Conservation (phyloP, 2,888 invertebrate genomes). For the Ashinkailepas kermadecensis region DNA sequence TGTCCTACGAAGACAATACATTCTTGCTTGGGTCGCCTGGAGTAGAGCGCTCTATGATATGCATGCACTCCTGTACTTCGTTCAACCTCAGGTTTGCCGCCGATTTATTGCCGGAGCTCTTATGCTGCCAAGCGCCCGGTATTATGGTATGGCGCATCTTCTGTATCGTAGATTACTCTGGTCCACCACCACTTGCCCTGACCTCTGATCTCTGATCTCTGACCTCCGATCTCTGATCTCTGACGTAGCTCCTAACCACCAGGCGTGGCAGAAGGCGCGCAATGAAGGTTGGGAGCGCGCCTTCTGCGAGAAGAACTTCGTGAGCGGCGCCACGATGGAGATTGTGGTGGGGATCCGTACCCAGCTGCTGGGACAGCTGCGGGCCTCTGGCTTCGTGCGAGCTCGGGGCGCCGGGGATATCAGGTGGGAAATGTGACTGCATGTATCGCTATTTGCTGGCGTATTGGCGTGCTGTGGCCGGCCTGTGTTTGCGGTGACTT, state of each 20-base stretch:
- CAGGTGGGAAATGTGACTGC: constrained; percentile 34
- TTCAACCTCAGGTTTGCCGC: too few species aligned
- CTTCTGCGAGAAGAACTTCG: constrained; percentile 67
- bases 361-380: constrained; percentile 71
- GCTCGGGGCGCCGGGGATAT: constrained; percentile 51
- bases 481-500: too few species aligned
- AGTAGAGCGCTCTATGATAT: too few species aligned
- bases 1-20: too few species aligned
- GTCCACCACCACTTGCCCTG: constrained; percentile 30
- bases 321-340: constrained; percentile 77
- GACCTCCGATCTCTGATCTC: background rate
- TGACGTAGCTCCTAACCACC: constrained; percentile 16
- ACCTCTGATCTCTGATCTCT: constrained; percentile 38
- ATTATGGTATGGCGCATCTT: too few species aligned
- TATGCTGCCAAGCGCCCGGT: too few species aligned
- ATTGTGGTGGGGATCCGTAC: constrained; percentile 76
- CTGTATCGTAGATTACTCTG: constrained; percentile 28
- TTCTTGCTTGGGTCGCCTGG: too few species aligned
- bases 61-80: too few species aligned
- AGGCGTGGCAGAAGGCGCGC: constrained; percentile 46
- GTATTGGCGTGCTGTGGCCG: too few species aligned
- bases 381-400: constrained; percentile 62
- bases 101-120: too few species aligned
- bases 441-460: too few species aligned
- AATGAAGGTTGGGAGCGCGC: constrained; percentile 55